Percentiles rank a stretch among this genome's conserved stretches.
phyloP scores from a whole-genome alignment of 1,140 invertebrate species.

The Drosophila orosa region DNA sequence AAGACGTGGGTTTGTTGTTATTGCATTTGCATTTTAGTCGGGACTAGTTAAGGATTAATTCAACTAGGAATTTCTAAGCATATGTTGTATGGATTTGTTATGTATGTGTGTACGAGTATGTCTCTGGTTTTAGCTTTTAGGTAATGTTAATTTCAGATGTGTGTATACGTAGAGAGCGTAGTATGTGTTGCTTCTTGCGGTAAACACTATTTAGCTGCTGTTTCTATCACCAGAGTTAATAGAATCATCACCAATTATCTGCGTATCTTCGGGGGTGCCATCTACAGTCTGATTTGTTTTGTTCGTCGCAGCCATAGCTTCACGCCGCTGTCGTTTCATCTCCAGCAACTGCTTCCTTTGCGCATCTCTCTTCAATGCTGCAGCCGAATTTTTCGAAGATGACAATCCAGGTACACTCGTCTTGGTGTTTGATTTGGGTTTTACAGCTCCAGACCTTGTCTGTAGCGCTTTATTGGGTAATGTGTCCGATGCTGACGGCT shows the following conservation, averaged over 20 bases:
- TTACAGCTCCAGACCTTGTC: constrained; percentile 54
- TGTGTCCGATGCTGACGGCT: constrained; percentile 15
- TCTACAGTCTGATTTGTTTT: constrained; percentile 55
- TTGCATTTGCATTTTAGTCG: constrained; percentile 58
- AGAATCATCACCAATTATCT: constrained; percentile 45
- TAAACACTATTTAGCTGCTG: constrained; percentile 60
- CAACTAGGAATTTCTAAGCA: constrained; percentile 76
- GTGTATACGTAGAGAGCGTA: constrained; percentile 67
- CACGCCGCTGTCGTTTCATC: constrained; percentile 87
- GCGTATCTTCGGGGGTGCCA: constrained; percentile 15
- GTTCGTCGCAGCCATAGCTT: constrained; percentile 86
- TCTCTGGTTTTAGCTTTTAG: constrained; percentile 37
- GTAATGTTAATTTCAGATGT: constrained; percentile 50
- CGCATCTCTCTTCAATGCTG: constrained; percentile 89
- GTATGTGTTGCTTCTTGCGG: constrained; percentile 37
- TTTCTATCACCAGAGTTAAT: constrained; percentile 43
- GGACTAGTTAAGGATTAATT: constrained; percentile 78
- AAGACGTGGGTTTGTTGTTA: constrained; percentile 37
- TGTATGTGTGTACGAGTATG: constrained; percentile 37
- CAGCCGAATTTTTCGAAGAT: constrained; percentile 73
- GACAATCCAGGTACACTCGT: constrained; percentile 26
- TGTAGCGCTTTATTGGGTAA: constrained; percentile 26
- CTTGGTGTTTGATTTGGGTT: constrained; percentile 47
- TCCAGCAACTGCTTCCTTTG: constrained; percentile 92
- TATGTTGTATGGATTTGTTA: constrained; percentile 36